Evolutionary conservation across 2,113 vertebrate genomes (phyloP), one percentile per base, ranked within the genome.

Genomic region (Carassius auratus): DNA sequence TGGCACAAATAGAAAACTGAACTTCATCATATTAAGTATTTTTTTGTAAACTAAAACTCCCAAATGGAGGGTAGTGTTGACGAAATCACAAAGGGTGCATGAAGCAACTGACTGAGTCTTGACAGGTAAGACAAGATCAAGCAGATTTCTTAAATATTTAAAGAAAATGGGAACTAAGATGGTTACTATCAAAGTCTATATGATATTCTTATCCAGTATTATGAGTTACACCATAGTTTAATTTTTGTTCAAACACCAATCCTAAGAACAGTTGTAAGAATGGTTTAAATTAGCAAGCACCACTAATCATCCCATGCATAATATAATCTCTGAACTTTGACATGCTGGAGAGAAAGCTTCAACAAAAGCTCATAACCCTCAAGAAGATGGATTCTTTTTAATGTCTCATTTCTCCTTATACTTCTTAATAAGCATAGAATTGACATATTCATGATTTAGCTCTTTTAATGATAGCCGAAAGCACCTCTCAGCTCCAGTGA

Each of bases 401-500:
- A 52, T 76, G 74, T 52, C 38, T 74, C 38, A n/a, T 19, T 74
- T 76, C 74, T 30, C 7, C 74, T 76, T 52, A 50, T 15, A 76
- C 21, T 52, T 50, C 74, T 52, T 76, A 76, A 76, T 26, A 76
- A 76, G 74, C 48, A 76, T 8, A 26, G 48, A 76, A 76, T 52
- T 76, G 74, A 52, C 76, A 78, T 59, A 78, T 33, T 78, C 76
- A 78, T 57, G 76, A 78, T 78, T 38, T 78, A 78, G 50, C 55
- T 78, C 30, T 78, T 59, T 59, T 78, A 78, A 61, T 78, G 52
- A 78, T 59, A 76, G 74, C 74, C 48, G 7, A 30, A 33, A 76
- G 48, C 23, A 55, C n/a, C 74, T 76, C 74, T 76, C 45, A 50
- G 55, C 76, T 78, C 19, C 26, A 78, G 50, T 78, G 55, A 59